phyloP scores from a whole-genome alignment of 2,888 invertebrate genomes.

The Eurytoma adleriae region DNA sequence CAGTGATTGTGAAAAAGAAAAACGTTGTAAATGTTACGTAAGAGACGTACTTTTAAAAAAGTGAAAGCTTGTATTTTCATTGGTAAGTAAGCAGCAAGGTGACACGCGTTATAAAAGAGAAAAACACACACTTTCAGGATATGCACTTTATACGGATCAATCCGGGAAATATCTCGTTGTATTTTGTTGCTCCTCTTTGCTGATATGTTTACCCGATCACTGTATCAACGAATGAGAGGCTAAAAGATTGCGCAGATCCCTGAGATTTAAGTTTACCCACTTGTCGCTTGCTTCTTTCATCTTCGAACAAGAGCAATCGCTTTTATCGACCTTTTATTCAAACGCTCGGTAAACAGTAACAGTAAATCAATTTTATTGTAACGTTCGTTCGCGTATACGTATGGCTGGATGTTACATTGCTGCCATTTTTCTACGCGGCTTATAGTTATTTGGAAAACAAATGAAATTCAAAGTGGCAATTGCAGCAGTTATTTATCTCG shows the following conservation, averaged over 20 bases:
- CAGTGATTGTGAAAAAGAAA: too few species aligned
- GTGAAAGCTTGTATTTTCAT: constrained; percentile 18
- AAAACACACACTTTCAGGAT: not conserved
- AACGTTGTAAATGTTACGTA: not conserved
- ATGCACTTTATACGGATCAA: too few species aligned
- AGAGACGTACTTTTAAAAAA: constrained; percentile 10
- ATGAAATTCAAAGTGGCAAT: too few species aligned
- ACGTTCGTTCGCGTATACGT: not conserved
- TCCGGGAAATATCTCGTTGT: too few species aligned
- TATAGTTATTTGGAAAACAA: too few species aligned
- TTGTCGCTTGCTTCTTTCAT: not conserved
- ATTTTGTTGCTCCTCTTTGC: not conserved
- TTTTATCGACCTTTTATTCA: not conserved
- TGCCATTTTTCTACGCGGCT: too few species aligned
- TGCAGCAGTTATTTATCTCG: too few species aligned
- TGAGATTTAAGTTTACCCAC: not conserved
- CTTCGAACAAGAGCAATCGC: not conserved
- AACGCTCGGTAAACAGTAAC: not conserved
- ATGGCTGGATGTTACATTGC: too few species aligned
- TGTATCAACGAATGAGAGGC: not conserved
- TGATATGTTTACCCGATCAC: not conserved
- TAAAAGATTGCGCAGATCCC: not conserved
- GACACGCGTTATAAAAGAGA: not conserved
- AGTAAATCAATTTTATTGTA: constrained; percentile 4
- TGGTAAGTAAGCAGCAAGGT: not conserved